Evolutionary conservation across 2,113 vertebrate genomes (phyloP).

Genomic region (Bombycilla garrulus): DNA sequence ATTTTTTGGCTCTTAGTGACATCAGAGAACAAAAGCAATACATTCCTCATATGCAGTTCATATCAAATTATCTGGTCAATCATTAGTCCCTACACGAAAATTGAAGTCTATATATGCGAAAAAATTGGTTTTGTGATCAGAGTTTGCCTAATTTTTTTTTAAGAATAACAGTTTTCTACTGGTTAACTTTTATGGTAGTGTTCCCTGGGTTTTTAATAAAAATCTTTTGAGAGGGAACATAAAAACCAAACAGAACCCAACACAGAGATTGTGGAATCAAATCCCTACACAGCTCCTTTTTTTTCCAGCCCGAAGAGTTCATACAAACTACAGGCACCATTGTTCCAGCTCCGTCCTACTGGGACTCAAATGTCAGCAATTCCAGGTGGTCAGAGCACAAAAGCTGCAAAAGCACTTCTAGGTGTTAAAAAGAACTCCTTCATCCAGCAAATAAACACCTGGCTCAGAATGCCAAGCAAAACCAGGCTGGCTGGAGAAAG

Average conservation of each 20-base stretch:
- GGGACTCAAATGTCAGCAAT: not conserved
- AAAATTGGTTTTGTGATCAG: not conserved
- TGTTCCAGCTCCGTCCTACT: not conserved
- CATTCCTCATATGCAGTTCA: not conserved
- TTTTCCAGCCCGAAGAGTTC: not conserved
- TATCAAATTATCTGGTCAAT: not conserved
- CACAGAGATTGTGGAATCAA: not conserved
- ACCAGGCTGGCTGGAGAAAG: not conserved
- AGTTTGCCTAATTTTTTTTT: not conserved
- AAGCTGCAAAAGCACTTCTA: not conserved
- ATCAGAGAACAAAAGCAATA: not conserved
- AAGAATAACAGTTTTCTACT: not conserved
- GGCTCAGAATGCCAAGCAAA: not conserved
- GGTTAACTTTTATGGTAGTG: not conserved
- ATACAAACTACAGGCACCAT: fast-evolving
- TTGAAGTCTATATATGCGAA: not conserved
- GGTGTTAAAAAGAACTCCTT: not conserved
- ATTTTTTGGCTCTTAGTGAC: not conserved
- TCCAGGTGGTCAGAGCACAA: not conserved
- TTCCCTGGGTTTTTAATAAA: not conserved
- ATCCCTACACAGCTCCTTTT: not conserved
- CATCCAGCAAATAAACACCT: not conserved
- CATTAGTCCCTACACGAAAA: not conserved
- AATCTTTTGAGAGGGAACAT: not conserved
- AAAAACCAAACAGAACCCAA: not conserved